These are phyloP conservation scores for Synchiropus splendidus DNA, from an alignment of 2,113 vertebrate genomes.

Conservation along the genomic window DNA sequence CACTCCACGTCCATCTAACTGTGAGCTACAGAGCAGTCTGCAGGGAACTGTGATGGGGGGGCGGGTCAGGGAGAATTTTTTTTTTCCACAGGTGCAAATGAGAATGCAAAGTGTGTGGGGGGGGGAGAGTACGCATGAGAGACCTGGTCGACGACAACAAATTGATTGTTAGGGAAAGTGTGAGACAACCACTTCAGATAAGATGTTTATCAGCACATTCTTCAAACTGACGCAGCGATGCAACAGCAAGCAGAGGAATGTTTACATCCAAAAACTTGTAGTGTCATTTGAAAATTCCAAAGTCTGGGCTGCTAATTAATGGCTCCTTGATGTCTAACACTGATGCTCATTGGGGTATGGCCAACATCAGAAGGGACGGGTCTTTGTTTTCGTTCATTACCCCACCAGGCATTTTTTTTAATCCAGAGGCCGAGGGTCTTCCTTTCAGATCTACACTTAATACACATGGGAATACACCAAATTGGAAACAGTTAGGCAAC, in stretches of 20 bases:
- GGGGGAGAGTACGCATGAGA: conserved; percentile 20
- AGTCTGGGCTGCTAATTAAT: conserved; percentile 2
- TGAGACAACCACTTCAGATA: conserved; percentile 4
- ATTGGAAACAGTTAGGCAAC: no score
- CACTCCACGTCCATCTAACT: conserved; percentile 2
- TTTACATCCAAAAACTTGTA: background rate
- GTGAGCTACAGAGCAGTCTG: background rate
- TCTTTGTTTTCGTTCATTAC: no score
- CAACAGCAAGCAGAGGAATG: no score
- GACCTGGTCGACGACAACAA: conserved; percentile 3
- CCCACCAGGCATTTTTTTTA: no score
- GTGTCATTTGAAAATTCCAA: no score
- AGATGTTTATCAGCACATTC: no score
- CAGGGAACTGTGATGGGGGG: conserved; percentile 17
- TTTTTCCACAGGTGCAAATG: conserved; percentile 60
- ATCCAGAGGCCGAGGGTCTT: no score
- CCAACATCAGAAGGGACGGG: no score
- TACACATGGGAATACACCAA: no score
- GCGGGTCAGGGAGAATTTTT: conserved; percentile 11
- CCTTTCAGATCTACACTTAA: no score
- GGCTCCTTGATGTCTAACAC: conserved; percentile 5
- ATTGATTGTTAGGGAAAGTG: conserved; percentile 14
- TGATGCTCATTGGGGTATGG: no score
- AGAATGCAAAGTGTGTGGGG: conserved; percentile 13
- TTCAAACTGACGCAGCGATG: no score